phyloP scores from a whole-genome alignment of 2,888 invertebrate species.

The Elmis aenea region DNA sequence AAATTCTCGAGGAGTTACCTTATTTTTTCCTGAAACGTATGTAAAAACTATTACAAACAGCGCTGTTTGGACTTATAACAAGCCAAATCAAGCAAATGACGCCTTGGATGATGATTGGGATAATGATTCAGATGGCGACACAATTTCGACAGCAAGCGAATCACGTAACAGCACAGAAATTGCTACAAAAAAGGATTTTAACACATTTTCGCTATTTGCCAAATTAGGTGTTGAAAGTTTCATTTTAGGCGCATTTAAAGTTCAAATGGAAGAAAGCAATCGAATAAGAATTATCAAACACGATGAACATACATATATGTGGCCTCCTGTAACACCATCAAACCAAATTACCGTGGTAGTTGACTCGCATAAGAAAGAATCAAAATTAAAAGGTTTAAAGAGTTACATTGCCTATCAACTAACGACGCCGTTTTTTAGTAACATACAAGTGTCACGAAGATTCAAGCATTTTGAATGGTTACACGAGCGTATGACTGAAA shows the following conservation, averaged over 20 bases:
- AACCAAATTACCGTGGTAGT: conserved; percentile 76
- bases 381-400: conserved; percentile 95
- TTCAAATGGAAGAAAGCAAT: conserved; percentile 63
- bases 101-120: conserved; percentile 62
- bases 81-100: conserved; percentile 26
- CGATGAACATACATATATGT: conserved; percentile 67
- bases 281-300: conserved; percentile 67
- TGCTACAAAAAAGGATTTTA: conserved; percentile 66
- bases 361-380: conserved; percentile 94
- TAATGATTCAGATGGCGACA: conserved; percentile 59
- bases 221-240: conserved; percentile 89
- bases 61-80: conserved; percentile 3
- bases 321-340: conserved; percentile 62
- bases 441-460: conserved; percentile 86
- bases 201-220: conserved; percentile 82
- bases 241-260: conserved; percentile 71
- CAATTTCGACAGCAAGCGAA: conserved; percentile 44
- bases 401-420: conserved; percentile 96
- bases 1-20: conserved; percentile 72
- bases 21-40: conserved; percentile 91
- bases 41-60: conserved; percentile 61
- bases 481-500: conserved; percentile 87
- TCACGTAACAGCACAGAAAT: conserved; percentile 56
- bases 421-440: conserved; percentile 92
- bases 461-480: conserved; percentile 99